phyloP scores from a whole-genome alignment of 1,140 invertebrate species.

The Laupala kohalensis region DNA sequence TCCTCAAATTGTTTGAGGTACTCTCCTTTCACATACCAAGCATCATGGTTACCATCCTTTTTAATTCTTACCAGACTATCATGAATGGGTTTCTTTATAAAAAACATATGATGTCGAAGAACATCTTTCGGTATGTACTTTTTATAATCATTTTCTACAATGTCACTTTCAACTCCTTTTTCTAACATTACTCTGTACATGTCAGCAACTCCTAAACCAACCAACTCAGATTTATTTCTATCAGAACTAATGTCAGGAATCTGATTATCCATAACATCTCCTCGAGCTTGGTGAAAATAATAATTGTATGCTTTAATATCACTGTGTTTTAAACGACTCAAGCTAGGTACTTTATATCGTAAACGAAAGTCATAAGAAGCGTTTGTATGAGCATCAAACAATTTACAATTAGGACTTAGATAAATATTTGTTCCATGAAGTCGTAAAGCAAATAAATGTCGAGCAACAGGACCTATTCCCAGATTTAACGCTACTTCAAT shows the following conservation, averaged over 20 bases:
- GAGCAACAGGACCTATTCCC: constrained; percentile 55
- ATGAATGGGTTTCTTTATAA: constrained; percentile 58
- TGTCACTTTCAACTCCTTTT: constrained; percentile 43
- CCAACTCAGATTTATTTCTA: constrained; percentile 53
- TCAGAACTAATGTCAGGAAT: constrained; percentile 64
- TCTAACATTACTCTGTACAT: constrained; percentile 66
- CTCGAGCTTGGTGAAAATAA: constrained; percentile 69
- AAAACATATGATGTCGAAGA: constrained; percentile 54
- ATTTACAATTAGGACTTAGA: constrained; percentile 42
- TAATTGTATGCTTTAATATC: constrained; percentile 68
- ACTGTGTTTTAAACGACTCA: constrained; percentile 46
- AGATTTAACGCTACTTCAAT: constrained; percentile 51
- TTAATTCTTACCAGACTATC: constrained; percentile 47
- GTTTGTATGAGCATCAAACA: constrained; percentile 33
- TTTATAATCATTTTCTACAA: constrained; percentile 60
- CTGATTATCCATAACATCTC: constrained; percentile 63
- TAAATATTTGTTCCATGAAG: constrained; percentile 44
- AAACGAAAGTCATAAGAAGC: constrained; percentile 57
- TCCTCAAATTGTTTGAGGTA: constrained; percentile 64
- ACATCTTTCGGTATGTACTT: constrained; percentile 68
- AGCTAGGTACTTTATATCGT: constrained; percentile 52
- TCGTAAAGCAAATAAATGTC: constrained; percentile 61
- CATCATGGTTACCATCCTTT: constrained; percentile 32
- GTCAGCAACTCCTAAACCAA: constrained; percentile 70
- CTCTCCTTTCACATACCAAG: constrained; percentile 55